Evolutionary conservation across 2,113 vertebrate species (phyloP), one percentile per base, ranked within the genome.

Genomic region (Daphoenositta chrysoptera): DNA sequence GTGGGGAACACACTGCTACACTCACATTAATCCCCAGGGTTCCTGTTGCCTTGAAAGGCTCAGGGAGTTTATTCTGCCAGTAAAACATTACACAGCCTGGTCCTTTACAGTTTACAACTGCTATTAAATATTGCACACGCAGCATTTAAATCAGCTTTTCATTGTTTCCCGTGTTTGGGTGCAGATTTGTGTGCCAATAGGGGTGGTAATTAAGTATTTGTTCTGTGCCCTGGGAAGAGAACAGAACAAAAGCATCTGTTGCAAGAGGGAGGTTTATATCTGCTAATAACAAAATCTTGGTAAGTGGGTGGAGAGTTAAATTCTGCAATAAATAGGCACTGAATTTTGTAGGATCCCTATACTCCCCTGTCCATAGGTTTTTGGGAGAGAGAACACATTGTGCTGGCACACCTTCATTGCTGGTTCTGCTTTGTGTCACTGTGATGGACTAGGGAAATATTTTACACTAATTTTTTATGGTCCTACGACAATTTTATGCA

Each of bases 341-440:
- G n/a, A 5, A 3, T 37, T 61, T 7, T 2, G 1, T 15, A 42
- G 57, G 45, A 51, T 33, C 47, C 35, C 20, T 39, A 0, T 1
- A 1, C 10, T 7, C 61, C 60, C 15, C 31, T 70, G 14, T 40
- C 39, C 10, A 8, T 3, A 2, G 26, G 1, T 7, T 39, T 63
- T 65, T 2, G 2, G 33, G 19, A 13, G 10, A 51, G 17, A 53
- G 86, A 48, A 23, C 35, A 35, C 1, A 1, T 31, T 31, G 69
- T 82, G 26, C 78, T 79, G 58, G 15, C 7, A 13, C 37, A 70
- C 11, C 18, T 35, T 17, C 7, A 5, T 2, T 30, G 71, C 71
- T 68, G 30, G 4, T 23, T 33, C 66, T 65, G 80, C 42, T 31
- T 30, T 39, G 15, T 28, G 42, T 9, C 47, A 6, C 2, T 35